These are phyloP conservation scores for Neofelis nebulosa DNA, from an alignment of 2,113 vertebrate species.

Conservation along the genomic window DNA sequence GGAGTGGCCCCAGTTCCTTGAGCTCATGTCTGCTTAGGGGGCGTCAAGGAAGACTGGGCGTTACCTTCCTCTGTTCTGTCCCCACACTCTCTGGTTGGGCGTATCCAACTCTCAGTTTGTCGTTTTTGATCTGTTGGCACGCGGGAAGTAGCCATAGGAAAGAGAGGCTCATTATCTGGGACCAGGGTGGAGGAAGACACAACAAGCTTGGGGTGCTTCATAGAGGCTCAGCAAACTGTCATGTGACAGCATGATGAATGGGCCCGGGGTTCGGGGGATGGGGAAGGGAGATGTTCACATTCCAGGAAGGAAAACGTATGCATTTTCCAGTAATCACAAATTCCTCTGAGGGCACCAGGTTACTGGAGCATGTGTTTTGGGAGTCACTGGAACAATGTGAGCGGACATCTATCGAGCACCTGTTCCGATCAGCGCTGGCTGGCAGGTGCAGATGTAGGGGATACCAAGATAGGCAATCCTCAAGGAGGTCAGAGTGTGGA, in stretches of 20 bases:
- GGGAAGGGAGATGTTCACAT: background rate
- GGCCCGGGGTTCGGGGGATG: background rate
- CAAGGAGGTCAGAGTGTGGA: background rate
- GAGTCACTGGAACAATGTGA: background rate
- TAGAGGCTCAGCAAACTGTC: background rate
- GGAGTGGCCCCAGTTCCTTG: background rate
- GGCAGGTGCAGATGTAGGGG: background rate
- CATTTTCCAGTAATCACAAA: background rate
- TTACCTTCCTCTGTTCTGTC: background rate
- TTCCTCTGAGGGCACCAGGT: background rate
- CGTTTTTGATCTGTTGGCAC: background rate
- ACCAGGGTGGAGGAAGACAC: no score
- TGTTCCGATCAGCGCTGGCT: background rate
- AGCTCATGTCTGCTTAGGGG: background rate
- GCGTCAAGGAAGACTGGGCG: background rate
- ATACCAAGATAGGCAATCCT: no score
- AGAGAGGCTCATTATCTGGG: background rate
- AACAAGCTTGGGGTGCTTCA: background rate
- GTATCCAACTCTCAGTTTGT: background rate
- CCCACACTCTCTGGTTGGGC: background rate
- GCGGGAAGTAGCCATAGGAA: background rate
- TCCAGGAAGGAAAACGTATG: background rate
- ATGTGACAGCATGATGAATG: background rate
- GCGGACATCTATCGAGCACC: accelerated
- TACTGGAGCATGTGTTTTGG: background rate